Percentiles rank a stretch among this genome's conserved stretches.
Conservation (phyloP, 2,888 invertebrate genomes). For the Teleiodes luculella region DNA sequence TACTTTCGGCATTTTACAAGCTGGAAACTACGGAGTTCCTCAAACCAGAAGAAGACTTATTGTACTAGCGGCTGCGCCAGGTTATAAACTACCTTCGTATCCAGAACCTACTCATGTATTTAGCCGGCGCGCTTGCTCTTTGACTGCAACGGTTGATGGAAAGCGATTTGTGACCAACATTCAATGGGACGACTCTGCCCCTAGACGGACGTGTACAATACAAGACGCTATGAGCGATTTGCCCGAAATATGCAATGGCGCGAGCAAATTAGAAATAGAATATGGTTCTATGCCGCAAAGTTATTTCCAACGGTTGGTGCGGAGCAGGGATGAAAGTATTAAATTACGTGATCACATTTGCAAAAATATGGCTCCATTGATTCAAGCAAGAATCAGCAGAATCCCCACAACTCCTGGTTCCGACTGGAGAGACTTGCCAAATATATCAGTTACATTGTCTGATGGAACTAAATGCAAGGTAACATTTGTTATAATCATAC, state of each 20-base stretch:
- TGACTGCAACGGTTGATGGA: conserved; percentile 65
- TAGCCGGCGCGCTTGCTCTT: conserved; percentile 82
- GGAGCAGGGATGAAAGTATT: conserved; percentile 77
- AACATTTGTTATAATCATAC: too few species aligned
- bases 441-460: conserved; percentile 82
- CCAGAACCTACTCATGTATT: conserved; percentile 91
- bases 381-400: conserved; percentile 86
- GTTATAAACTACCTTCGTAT: conserved; percentile 83
- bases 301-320: conserved; percentile 86
- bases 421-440: conserved; percentile 93
- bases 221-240: conserved; percentile 91
- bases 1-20: conserved; percentile 91
- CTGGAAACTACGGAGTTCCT: conserved; percentile 91
- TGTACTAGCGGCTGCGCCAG: conserved; percentile 90
- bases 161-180: conserved; percentile 74
- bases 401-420: conserved; percentile 87
- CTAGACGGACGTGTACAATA: conserved; percentile 86
- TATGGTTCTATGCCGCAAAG: conserved; percentile 85
- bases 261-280: conserved; percentile 81
- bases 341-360: conserved; percentile 87
- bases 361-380: conserved; percentile 89
- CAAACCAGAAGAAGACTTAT: conserved; percentile 88
- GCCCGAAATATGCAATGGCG: conserved; percentile 86
- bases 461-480: conserved; percentile 84
- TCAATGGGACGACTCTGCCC: conserved; percentile 84